These are phyloP conservation scores for Rhyzopertha dominica DNA, from an alignment of 1,140 invertebrate species.

Conservation along the genomic window DNA sequence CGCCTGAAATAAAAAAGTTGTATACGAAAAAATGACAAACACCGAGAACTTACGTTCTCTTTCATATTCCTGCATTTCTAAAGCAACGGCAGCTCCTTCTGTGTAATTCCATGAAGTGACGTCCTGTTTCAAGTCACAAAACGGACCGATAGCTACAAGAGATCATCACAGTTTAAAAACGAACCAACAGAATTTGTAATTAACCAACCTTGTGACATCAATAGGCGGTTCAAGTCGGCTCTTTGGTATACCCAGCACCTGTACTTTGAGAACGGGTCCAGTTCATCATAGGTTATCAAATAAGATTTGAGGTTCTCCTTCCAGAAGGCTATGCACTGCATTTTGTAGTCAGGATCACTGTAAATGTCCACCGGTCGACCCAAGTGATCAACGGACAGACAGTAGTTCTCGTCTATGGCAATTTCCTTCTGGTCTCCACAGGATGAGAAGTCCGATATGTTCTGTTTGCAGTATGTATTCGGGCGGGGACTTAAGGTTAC, in stretches of 20 bases:
- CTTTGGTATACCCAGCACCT: constrained; percentile 97
- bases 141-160: constrained; percentile 72
- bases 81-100: constrained; percentile 84
- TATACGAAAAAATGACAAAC: constrained; percentile 11
- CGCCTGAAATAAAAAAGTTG: constrained; percentile 50
- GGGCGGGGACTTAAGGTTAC: constrained; percentile 89
- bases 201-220: constrained; percentile 68
- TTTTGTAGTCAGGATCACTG: constrained; percentile 92
- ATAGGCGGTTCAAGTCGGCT: constrained; percentile 83
- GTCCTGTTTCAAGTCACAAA: constrained; percentile 85
- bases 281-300: constrained; percentile 92
- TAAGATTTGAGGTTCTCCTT: constrained; percentile 98
- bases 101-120: constrained; percentile 82
- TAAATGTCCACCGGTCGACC: constrained; percentile 91
- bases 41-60: constrained; percentile 64
- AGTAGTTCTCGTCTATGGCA: constrained; percentile 90
- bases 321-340: constrained; percentile 97
- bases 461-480: constrained; percentile 88
- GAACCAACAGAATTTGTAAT: constrained; percentile 1
- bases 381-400: constrained; percentile 90
- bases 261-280: constrained; percentile 93
- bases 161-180: constrained; percentile 8
- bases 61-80: constrained; percentile 90
- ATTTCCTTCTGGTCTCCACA: constrained; percentile 94
- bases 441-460: constrained; percentile 91